Percentiles rank a stretch among this genome's conserved stretches.
These are phyloP conservation scores for Heteropelma amictum DNA, from an alignment of 2,888 invertebrate genomes.

Conservation along the genomic window DNA sequence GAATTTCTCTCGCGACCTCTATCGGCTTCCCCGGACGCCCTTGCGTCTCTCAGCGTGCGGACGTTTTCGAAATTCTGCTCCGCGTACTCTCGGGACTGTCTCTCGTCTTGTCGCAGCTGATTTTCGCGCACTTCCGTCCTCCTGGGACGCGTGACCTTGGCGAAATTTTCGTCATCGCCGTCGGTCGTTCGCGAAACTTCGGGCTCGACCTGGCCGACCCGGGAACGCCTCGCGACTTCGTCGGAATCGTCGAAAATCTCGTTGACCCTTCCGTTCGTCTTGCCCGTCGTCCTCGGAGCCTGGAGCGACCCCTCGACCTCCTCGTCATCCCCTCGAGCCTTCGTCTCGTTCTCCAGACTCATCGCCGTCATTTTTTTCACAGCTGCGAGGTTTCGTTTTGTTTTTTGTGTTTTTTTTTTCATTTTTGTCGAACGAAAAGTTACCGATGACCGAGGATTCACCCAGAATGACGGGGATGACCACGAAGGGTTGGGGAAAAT, in stretches of 20 bases:
- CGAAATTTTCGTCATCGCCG: slow-evolving; percentile 46
- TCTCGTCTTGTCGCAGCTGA: slow-evolving; percentile 59
- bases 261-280: slow-evolving; percentile 58
- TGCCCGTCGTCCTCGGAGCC: slow-evolving; percentile 37
- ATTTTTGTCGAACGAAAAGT: slow-evolving; percentile 4
- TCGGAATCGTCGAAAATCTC: slow-evolving; percentile 63
- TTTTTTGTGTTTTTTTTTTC: not conserved
- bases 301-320: slow-evolving; percentile 46
- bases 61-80: slow-evolving; percentile 70
- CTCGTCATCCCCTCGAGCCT: slow-evolving; percentile 46
- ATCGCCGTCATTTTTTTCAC: slow-evolving; percentile 26
- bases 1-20: slow-evolving; percentile 41
- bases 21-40: slow-evolving; percentile 59
- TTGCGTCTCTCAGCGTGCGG: slow-evolving; percentile 61
- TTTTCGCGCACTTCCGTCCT: slow-evolving; percentile 45
- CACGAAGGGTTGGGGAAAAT: too few relatives aligned
- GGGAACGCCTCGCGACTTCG: slow-evolving; percentile 6
- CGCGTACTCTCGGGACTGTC: slow-evolving; percentile 68
- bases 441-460: not conserved
- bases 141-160: slow-evolving; percentile 41
- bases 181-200: slow-evolving; percentile 25
- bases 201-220: not conserved
- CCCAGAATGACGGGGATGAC: too few relatives aligned
- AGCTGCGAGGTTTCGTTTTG: slow-evolving; percentile 29
- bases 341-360: slow-evolving; percentile 50